phyloP scores from a whole-genome alignment of 2,888 invertebrate genomes.

The Steinernema carpocapsae region DNA sequence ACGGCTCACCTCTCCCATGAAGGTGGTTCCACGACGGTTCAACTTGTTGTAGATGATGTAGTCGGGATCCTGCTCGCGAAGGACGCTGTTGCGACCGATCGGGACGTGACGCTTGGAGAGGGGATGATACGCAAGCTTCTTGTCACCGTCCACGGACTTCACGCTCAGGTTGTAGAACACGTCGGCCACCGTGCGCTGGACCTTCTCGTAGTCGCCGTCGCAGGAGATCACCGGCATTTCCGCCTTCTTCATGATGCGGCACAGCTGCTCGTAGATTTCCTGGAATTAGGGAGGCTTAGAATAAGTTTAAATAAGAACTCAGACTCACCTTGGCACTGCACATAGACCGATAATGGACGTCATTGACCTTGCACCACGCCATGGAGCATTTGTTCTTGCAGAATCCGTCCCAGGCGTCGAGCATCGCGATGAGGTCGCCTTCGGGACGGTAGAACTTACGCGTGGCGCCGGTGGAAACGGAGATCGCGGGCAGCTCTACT shows the following conservation, averaged over 20 bases:
- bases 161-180: conserved; percentile 24
- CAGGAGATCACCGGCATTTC: not conserved
- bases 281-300: not conserved
- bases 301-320: not conserved
- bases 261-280: conserved; percentile 11
- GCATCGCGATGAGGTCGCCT: conserved; percentile 25
- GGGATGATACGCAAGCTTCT: conserved; percentile 12
- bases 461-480: too few relatives aligned
- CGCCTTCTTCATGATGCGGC: not conserved
- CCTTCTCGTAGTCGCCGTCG: not conserved
- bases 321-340: not conserved
- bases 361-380: not conserved
- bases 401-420: not conserved
- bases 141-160: not conserved
- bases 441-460: conserved; percentile 15
- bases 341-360: conserved; percentile 8
- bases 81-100: not conserved
- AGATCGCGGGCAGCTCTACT: too few relatives aligned
- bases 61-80: not conserved
- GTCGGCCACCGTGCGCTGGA: conserved; percentile 22
- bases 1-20: conserved; percentile 4
- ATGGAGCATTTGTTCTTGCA: not conserved
- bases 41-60: conserved; percentile 19
- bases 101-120: not conserved
- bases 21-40: not conserved